Conservation (phyloP, 2,113 vertebrate genomes). For the Otus sunia region DNA sequence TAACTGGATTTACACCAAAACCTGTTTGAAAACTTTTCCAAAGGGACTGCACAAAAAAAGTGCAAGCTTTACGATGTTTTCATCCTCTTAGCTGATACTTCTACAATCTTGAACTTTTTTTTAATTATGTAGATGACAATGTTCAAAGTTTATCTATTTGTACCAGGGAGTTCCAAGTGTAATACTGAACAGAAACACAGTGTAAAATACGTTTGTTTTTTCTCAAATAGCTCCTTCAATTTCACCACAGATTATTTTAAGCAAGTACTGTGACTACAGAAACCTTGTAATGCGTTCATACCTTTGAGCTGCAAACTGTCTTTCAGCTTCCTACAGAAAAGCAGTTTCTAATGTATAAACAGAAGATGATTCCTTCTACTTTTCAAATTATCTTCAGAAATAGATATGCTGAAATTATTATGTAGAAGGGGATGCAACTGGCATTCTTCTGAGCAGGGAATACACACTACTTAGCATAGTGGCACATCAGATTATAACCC, state of each 20-base stretch:
- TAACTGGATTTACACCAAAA: not conserved
- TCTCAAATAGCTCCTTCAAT: not conserved
- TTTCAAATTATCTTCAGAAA: not conserved
- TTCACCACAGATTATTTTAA: not conserved
- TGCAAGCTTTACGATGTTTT: not conserved
- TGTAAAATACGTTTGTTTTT: not conserved
- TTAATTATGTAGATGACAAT: not conserved
- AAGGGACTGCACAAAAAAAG: not conserved
- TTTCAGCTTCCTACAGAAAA: not conserved
- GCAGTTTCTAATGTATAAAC: not conserved
- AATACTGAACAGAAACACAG: not conserved
- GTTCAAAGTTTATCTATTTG: not conserved
- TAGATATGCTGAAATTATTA: not conserved
- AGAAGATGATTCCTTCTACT: not conserved
- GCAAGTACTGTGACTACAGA: not conserved
- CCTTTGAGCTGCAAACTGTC: not conserved
- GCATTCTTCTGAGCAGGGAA: conserved; percentile 7
- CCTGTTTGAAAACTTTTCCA: not conserved
- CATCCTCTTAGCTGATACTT: not conserved
- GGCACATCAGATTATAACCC: not conserved
- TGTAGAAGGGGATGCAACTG: not conserved
- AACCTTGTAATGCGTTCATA: not conserved
- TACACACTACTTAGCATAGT: not conserved
- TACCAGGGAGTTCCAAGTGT: not conserved
- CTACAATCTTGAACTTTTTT: not conserved